Evolutionary conservation across 2,797 vertebrate genomes (phyloP).

Genomic region (Lepilemur septentrionalis): DNA sequence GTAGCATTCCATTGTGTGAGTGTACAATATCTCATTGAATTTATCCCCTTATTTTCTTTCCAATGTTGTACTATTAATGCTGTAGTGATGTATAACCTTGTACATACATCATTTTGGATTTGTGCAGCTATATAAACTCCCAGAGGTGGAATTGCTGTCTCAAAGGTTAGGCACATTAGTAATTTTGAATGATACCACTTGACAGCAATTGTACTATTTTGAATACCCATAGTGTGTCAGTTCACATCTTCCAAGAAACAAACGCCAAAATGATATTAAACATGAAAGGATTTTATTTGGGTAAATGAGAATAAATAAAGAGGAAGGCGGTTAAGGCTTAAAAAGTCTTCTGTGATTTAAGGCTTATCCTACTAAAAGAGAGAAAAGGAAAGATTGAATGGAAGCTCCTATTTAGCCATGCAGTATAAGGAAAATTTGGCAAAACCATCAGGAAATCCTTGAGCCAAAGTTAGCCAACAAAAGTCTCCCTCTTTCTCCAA

Average conservation of each 20-base stretch:
- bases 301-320: neutral
- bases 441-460: neutral
- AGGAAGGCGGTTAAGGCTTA: neutral
- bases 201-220: neutral
- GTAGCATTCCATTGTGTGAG: neutral
- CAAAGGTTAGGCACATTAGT: neutral
- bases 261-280: constrained; percentile 4
- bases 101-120: neutral
- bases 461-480: neutral
- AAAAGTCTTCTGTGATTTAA: neutral
- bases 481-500: neutral
- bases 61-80: neutral
- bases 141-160: neutral
- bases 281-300: neutral
- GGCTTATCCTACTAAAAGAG: neutral
- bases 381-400: neutral
- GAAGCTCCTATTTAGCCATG: neutral
- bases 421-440: neutral
- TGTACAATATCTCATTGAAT: neutral
- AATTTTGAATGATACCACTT: neutral
- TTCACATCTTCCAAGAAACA: neutral
- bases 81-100: neutral
- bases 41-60: neutral
- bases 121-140: neutral
- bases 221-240: neutral